Base-by-base conservation (phyloP, 2,797 vertebrate species). In the Myotis pilosus region DNA sequence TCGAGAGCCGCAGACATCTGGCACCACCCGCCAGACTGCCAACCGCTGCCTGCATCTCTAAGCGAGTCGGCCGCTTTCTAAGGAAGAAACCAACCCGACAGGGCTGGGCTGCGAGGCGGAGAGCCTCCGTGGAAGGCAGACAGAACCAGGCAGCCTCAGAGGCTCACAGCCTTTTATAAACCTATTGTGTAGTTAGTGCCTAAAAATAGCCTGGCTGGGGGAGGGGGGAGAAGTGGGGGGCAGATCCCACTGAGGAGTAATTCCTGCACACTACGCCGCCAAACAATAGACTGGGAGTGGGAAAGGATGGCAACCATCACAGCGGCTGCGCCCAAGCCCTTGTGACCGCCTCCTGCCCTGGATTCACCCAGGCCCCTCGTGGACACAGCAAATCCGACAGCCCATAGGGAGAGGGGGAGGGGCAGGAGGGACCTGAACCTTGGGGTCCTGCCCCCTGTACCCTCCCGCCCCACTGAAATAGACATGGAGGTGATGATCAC, bases 101-200 rank as follows among this genome's bases (percentile, higher is more conserved):
- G 6, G 47, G 84, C 92, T 88, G 68, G 89, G 53, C 78, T 11
- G 64, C 44, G 69, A 91, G 78, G 87, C 2, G 2, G 72, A 69
- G 38, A 79, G 79, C 36, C 62, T 83, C 3, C 68, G 69, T 68
- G 38, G 75, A 90, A 71, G 47, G 84, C 89, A 84, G 81, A 86
- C 79, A 91, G 71, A 91, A 84, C 10, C 64, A 72, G 85, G 87
- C 72, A 87, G 83, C 49, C 81, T 90, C 89, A 11, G 55, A 91
- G 78, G 81, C 64, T 95, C 92, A 68, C 0, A 88, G 84, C 81
- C 87, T 95, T 95, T 94, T 51, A 92, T 88, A 95, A 96, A 66
- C 72, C 95, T 87, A 94, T 85, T 95, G 92, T 96, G 87, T 44
- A 25, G 80, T 17, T 23, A 25, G 74, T 53, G 64, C 71, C 93